phyloP scores from a whole-genome alignment of 1,140 invertebrate genomes.

The Trypoxylus dichotomus region DNA sequence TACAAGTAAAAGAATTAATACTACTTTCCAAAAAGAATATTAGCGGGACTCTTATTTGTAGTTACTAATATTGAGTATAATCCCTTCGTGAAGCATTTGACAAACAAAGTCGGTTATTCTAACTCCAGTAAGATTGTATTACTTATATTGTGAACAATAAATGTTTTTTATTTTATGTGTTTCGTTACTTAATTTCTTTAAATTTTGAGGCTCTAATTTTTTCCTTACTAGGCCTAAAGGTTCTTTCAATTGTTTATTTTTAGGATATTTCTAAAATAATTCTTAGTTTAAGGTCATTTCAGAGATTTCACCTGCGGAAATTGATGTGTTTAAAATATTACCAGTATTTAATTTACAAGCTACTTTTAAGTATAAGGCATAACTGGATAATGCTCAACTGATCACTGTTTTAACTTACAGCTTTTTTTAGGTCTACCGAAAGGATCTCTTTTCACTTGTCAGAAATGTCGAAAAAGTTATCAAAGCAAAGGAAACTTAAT shows the following conservation, averaged over 20 bases:
- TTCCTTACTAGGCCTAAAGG: too few relatives aligned
- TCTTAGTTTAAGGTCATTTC: too few relatives aligned
- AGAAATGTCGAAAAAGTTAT: slow-evolving; percentile 59
- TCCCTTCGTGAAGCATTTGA: not conserved
- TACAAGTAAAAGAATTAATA: slow-evolving; percentile 27
- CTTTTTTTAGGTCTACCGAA: slow-evolving; percentile 3
- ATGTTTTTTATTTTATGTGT: not conserved
- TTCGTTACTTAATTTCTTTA: not conserved
- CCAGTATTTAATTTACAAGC: too few relatives aligned
- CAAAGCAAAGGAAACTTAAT: slow-evolving; percentile 56
- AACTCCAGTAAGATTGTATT: not conserved
- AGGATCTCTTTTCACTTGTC: not conserved
- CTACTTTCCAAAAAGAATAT: not conserved
- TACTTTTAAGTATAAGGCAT: too few relatives aligned
- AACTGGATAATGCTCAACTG: too few relatives aligned
- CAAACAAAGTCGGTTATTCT: not conserved
- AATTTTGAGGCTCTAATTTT: too few relatives aligned
- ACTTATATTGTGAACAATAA: not conserved
- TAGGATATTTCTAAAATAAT: too few relatives aligned
- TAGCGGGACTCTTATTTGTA: not conserved
- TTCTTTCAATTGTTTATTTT: too few relatives aligned
- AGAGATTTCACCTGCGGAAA: too few relatives aligned
- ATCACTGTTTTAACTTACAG: not conserved
- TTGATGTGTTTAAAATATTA: too few relatives aligned
- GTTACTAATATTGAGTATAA: not conserved